Conservation (phyloP, 2,888 invertebrate genomes). For the Pristionchus fissidentatus region DNA sequence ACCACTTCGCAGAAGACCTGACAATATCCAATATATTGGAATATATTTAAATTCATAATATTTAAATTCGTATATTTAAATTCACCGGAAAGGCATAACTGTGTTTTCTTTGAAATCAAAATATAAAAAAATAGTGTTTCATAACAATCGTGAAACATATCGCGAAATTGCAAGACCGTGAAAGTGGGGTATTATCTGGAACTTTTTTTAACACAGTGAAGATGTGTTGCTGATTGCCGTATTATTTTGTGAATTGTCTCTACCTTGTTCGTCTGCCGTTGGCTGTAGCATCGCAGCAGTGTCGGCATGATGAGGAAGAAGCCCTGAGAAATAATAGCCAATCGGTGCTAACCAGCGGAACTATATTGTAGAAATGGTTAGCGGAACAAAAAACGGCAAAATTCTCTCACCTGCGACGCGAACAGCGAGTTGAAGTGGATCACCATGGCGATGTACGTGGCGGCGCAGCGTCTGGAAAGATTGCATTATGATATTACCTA, state of each 20-base stretch:
- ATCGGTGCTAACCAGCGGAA: conserved; percentile 40
- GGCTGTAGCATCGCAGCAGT: conserved; percentile 93
- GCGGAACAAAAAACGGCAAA: conserved; percentile 80
- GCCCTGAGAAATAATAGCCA: no score
- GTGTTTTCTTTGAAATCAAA: background rate
- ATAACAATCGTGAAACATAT: background rate
- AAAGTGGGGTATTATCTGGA: no score
- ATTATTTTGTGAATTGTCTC: no score
- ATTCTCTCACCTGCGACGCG: conserved; percentile 82
- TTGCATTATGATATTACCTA: background rate
- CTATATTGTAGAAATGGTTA: background rate
- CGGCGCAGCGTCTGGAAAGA: conserved; percentile 85
- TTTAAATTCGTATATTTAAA: no score
- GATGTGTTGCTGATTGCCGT: no score
- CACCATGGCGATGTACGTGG: conserved; percentile 96
- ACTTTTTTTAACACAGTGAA: no score
- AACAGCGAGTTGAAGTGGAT: conserved; percentile 99
- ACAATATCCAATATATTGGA: background rate
- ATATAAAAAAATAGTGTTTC: background rate
- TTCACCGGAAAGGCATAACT: no score
- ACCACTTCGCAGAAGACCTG: conserved; percentile 93
- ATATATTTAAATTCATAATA: no score
- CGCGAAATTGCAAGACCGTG: background rate
- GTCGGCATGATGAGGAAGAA: conserved; percentile 98
- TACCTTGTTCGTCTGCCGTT: conserved; percentile 89